Conservation (phyloP, 2,888 invertebrate species). For the Caenorhabditis sp. region DNA sequence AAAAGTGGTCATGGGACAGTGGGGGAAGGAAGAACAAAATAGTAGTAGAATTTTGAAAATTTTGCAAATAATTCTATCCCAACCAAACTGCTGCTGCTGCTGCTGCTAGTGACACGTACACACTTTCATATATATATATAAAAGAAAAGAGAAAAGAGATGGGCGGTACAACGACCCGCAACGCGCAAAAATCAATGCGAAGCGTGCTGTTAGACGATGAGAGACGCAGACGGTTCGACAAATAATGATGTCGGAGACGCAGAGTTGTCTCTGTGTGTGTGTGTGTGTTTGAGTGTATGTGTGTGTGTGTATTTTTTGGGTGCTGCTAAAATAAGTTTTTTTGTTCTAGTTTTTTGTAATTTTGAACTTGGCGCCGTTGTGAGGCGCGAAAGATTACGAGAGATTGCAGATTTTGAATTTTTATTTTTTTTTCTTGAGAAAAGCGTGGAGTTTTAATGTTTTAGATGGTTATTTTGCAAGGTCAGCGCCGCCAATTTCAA, state of each 20-base stretch:
- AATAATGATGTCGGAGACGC: background rate
- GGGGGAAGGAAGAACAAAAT: too few relatives aligned
- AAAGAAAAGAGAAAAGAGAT: background rate
- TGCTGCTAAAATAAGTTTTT: background rate
- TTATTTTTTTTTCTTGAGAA: too few relatives aligned
- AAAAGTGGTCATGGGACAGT: too few relatives aligned
- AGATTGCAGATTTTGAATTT: too few relatives aligned
- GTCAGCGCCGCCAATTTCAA: too few relatives aligned
- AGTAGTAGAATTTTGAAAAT: too few relatives aligned
- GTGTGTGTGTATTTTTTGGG: background rate
- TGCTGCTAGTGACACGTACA: too few relatives aligned
- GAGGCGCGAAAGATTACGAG: background rate
- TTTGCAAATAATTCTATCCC: too few relatives aligned
- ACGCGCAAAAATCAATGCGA: background rate
- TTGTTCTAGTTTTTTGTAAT: background rate
- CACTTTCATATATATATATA: background rate
- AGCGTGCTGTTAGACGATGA: background rate
- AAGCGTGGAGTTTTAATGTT: too few relatives aligned
- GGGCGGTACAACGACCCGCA: background rate
- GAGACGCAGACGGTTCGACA: slow-evolving; percentile 8
- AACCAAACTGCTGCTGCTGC: too few relatives aligned
- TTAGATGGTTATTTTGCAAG: too few relatives aligned
- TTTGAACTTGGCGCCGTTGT: background rate
- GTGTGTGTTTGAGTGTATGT: background rate
- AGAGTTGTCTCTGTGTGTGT: background rate